phyloP scores from a whole-genome alignment of 2,888 invertebrate species.

The Fissipunctia ypsillon region DNA sequence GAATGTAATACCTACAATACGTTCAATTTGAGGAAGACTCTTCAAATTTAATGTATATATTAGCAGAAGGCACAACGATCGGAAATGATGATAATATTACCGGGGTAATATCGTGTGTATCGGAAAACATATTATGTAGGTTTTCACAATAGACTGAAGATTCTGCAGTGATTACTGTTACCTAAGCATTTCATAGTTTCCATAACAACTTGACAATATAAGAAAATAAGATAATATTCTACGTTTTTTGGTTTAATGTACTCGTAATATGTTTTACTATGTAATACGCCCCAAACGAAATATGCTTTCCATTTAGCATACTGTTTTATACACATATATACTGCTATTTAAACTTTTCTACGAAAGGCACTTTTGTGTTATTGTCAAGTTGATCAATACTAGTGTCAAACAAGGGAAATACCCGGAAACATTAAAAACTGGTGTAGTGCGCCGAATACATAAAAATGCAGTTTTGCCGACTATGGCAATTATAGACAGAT shows the following conservation, averaged over 20 bases:
- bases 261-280: not conserved
- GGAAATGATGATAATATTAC: not conserved
- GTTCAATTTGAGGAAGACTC: no score
- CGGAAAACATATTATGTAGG: not conserved
- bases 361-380: not conserved
- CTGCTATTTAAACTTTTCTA: not conserved
- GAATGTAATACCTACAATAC: no score
- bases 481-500: no score
- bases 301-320: no score
- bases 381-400: no score
- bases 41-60: no score
- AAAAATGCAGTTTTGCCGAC: no score
- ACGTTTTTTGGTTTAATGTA: not conserved
- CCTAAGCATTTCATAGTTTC: not conserved
- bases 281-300: not conserved
- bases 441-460: no score
- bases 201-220: not conserved
- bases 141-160: not conserved
- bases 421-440: no score
- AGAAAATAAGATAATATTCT: not conserved
- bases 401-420: no score
- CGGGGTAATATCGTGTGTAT: not conserved
- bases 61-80: not conserved
- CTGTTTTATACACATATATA: not conserved
- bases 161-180: not conserved